Evolutionary conservation across 2,888 invertebrate genomes (phyloP), one percentile per base, ranked within the genome.

Genomic region (Allophyes oxyacanthae): DNA sequence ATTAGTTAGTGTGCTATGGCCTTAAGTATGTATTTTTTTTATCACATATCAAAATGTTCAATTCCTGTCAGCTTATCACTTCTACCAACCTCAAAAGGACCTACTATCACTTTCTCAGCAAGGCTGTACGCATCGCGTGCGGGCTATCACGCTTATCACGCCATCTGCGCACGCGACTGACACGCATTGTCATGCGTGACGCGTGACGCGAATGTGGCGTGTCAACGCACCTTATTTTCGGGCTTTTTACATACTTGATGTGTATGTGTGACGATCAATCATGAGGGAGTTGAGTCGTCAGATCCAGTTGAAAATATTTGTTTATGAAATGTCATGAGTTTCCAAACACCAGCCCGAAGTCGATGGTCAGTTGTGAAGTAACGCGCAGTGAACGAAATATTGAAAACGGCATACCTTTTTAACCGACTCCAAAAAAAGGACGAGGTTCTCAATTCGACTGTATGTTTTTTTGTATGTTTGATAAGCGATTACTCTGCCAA

Each of bases 201-300:
- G 74, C 78, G 81, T 79, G 81, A 79, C 81, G 76, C 72, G 43
- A 52, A 51, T 56, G 72, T 67, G 68, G 72, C 77, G 78, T 77
- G 80, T 72, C 75, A 73, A 78, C 82, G 76, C 70, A 70, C 78
- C 68, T 77, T 75, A 78, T 75, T 78, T 67, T 61, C 60, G 53
- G 57, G 56, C 64, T 48, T 71, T 73, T 66, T 71, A 76, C 74
- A 73, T 76, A 70, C 54, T 61, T 72, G 59, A 67, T 65, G 65
- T 44, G 56, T 66, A 66, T 69, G 64, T 74, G 65, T 64, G 67
- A 55, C 58, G 66, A 69, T 76, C 70, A 72, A 57, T 67, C 67
- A 66, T 40, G 11, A 1, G 8, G 55, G 50, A 56, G 65, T 76
- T 67, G 67, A 73, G 65, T 66, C 56, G 73, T 76, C 68, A 71